These are phyloP conservation scores for Temnothorax nylanderi DNA, from an alignment of 1,140 invertebrate genomes.

Conservation along the genomic window DNA sequence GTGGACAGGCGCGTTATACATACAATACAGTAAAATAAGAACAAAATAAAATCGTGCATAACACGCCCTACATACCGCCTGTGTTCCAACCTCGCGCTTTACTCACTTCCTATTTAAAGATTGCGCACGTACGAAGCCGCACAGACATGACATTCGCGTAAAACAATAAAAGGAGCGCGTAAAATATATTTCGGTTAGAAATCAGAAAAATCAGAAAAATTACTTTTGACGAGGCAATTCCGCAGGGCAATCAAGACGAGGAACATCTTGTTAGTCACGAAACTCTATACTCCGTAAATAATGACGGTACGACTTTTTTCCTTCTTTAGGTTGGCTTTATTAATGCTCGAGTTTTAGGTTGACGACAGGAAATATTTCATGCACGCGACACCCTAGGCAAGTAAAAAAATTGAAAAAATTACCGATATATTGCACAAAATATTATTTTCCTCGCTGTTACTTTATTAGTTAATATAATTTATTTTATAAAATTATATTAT, in stretches of 20 bases:
- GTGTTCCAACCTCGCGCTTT: neutral
- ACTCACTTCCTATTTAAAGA: conserved; percentile 19
- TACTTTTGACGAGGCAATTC: neutral
- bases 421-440: neutral
- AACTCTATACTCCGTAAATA: conserved; percentile 35
- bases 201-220: neutral
- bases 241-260: neutral
- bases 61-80: conserved; percentile 15
- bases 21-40: conserved; percentile 23
- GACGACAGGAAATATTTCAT: conserved; percentile 35
- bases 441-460: neutral
- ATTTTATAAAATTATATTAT: neutral
- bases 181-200: neutral
- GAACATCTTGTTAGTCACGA: conserved; percentile 30
- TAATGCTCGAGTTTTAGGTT: conserved; percentile 35
- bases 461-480: neutral
- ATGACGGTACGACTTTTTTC: conserved; percentile 28
- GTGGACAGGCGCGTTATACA: neutral
- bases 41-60: conserved; percentile 17
- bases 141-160: neutral
- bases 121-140: neutral
- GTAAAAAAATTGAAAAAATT: neutral
- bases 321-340: conserved; percentile 2
- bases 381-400: neutral
- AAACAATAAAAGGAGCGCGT: neutral